Conservation (phyloP, 1,140 invertebrate species). For the Pantala flavescens region DNA sequence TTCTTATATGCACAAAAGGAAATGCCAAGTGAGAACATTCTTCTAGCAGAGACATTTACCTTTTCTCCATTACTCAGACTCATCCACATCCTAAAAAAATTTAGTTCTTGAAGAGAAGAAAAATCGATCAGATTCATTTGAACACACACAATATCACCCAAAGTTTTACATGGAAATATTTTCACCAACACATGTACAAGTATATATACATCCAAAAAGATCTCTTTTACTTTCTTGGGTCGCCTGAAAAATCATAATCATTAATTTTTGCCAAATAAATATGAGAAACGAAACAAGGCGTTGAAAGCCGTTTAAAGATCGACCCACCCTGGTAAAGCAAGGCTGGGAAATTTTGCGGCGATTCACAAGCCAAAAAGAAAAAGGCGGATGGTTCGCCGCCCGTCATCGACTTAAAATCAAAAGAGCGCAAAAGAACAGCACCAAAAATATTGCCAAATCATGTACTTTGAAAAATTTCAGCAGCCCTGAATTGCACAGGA, state of each 20-base stretch:
- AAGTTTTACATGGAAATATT: too few relatives aligned
- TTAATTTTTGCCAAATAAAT: conserved; percentile 5
- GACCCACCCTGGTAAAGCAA: background rate
- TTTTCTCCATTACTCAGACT: background rate
- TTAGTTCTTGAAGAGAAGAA: background rate
- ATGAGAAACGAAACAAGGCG: background rate
- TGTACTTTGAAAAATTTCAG: background rate
- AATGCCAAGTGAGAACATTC: background rate
- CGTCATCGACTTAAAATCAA: background rate
- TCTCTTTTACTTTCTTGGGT: background rate
- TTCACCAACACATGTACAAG: too few relatives aligned
- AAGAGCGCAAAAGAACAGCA: background rate
- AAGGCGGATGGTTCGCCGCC: background rate
- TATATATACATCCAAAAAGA: too few relatives aligned
- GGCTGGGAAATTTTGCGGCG: background rate
- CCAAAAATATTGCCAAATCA: background rate
- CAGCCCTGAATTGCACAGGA: background rate
- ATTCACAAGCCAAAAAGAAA: background rate
- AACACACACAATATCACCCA: too few relatives aligned
- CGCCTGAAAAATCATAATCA: background rate
- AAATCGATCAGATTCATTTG: background rate
- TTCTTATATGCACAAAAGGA: background rate
- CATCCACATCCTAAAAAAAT: background rate
- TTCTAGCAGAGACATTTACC: background rate
- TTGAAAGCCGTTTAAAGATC: background rate